Evolutionary conservation across 2,113 vertebrate species (phyloP), one percentile per base, ranked within the genome.

Genomic region (Oncorhynchus tshawytscha): DNA sequence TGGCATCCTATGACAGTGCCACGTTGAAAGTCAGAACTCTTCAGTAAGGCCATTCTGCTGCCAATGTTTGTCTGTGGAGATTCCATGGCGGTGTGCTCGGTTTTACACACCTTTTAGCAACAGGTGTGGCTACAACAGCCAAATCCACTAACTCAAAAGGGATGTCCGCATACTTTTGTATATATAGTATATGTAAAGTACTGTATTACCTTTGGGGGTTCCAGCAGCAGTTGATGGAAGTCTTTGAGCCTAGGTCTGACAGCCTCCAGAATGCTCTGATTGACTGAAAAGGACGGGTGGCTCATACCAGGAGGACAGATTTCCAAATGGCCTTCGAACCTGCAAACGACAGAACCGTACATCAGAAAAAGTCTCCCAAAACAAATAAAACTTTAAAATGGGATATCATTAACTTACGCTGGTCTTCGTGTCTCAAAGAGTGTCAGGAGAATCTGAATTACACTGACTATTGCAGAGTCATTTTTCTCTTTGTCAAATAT

Each of bases 291-390:
- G 4, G 95, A 94, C 24, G 97, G 95, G 84, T 96, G 95, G 79
- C 91, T 96, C 95, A 98, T 95, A 77, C 97, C 96, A 71, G 97
- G 96, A 45, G 97, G 96, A 80, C 97, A 98, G 59, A 94, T 91
- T n/a, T 99, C 98, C 94, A 96, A 92, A 79, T 99, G 97, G 73
- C 98, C 97, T 91, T 99, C 98, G 90, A 99, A 99, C 78, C 98
- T 99, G 83, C 51, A 91, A 29, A 18, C 9, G 2, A 45, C 39
- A 4, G 2, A 81, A 27, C 3, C 27, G 62, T 2, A 24, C 4
- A 12, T 9, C 59, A 27, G 16, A 67, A 4, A 62, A 54, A 54
- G 39, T 45, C 3, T 54, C 16, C 18, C n/a, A 62, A 62, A 62
- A n/a, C n/a, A 62, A n/a, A 22, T 22, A 12, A 29, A 27, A 67